Conservation (phyloP, 1,140 invertebrate genomes). For the Littorina saxatilis region DNA sequence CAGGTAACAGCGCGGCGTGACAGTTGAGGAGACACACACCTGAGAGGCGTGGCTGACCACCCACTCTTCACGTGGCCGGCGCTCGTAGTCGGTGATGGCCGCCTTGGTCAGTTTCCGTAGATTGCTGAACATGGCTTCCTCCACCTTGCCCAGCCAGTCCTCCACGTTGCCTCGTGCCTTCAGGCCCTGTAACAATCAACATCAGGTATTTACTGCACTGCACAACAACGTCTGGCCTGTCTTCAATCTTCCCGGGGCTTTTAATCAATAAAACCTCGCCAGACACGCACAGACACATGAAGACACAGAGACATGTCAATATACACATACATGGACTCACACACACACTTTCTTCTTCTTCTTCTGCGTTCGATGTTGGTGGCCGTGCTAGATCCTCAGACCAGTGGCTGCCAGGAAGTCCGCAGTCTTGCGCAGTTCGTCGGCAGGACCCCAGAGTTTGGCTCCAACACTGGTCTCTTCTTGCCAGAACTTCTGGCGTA, state of each 20-base stretch:
- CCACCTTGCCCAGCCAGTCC: slow-evolving; percentile 85
- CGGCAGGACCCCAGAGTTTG: too few relatives aligned
- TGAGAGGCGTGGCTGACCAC: slow-evolving; percentile 80
- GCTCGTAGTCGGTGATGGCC: slow-evolving; percentile 81
- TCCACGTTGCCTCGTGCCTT: slow-evolving; percentile 92
- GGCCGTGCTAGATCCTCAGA: too few relatives aligned
- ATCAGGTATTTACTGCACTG: too few relatives aligned
- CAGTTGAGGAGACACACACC: slow-evolving; percentile 67
- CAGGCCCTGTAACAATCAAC: slow-evolving; percentile 79
- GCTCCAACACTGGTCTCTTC: too few relatives aligned
- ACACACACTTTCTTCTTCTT: too few relatives aligned
- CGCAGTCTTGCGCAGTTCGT: too few relatives aligned
- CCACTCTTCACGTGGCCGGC: slow-evolving; percentile 80
- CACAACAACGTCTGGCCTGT: neutral
- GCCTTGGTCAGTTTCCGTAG: slow-evolving; percentile 75
- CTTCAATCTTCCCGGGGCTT: neutral
- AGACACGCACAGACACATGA: neutral
- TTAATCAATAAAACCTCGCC: neutral
- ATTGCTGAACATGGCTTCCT: slow-evolving; percentile 81
- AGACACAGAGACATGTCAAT: neutral
- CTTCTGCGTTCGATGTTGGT: too few relatives aligned
- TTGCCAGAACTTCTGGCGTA: too few relatives aligned
- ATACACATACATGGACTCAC: slow-evolving; percentile 20
- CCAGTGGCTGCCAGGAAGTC: too few relatives aligned
- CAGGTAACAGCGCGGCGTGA: neutral